These are phyloP conservation scores for Salarias fasciatus DNA, from an alignment of 2,797 vertebrate species.

Conservation along the genomic window DNA sequence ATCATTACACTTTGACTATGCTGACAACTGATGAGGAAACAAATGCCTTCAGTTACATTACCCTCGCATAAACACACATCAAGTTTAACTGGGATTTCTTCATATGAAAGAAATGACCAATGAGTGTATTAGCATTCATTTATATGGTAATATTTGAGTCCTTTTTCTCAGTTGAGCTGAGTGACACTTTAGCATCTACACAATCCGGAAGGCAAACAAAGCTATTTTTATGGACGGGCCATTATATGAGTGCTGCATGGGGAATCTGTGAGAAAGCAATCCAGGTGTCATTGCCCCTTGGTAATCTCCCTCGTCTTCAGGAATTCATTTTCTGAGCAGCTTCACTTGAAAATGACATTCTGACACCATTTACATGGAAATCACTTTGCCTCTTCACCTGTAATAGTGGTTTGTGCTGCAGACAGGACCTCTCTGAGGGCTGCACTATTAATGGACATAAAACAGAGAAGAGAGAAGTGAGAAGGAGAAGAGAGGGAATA, in stretches of 20 bases:
- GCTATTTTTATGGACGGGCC: slow-evolving; percentile 79
- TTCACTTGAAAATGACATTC: slow-evolving; percentile 78
- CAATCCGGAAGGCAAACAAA: slow-evolving; percentile 67
- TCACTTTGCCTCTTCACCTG: slow-evolving; percentile 76
- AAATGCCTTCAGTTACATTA: slow-evolving; percentile 10
- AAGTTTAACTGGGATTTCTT: slow-evolving; percentile 51
- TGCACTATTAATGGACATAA: slow-evolving; percentile 63
- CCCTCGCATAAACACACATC: slow-evolving; percentile 16
- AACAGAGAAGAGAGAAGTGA: slow-evolving; percentile 13
- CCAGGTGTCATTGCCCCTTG: slow-evolving; percentile 69
- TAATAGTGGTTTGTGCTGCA: slow-evolving; percentile 64
- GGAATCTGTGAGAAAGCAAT: slow-evolving; percentile 78
- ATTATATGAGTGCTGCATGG: slow-evolving; percentile 74
- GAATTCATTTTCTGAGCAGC: slow-evolving; percentile 81
- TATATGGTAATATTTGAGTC: slow-evolving; percentile 64
- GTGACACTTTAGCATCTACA: slow-evolving; percentile 66
- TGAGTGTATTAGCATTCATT: slow-evolving; percentile 72
- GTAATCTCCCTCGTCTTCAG: slow-evolving; percentile 77
- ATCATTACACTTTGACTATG: slow-evolving; percentile 25
- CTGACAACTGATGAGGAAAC: slow-evolving; percentile 17
- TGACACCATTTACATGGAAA: slow-evolving; percentile 86
- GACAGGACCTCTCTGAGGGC: slow-evolving; percentile 69
- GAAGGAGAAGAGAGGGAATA: slow-evolving; percentile 10
- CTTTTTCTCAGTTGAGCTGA: slow-evolving; percentile 54
- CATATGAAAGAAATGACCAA: slow-evolving; percentile 56